These are phyloP conservation scores for Cephalopterus ornatus DNA, from an alignment of 2,113 vertebrate species.

Conservation along the genomic window DNA sequence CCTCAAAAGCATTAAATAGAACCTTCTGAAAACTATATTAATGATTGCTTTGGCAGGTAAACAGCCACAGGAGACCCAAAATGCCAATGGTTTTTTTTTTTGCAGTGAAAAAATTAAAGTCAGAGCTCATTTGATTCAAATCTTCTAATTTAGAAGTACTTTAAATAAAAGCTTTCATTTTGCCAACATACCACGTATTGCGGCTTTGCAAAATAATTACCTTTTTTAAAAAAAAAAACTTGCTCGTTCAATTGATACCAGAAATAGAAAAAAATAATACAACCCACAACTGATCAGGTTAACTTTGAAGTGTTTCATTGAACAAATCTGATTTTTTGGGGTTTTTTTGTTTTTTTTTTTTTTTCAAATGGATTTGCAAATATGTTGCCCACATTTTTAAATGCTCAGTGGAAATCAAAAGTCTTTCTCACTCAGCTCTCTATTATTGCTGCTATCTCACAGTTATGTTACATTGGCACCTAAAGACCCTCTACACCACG, in stretches of 20 bases:
- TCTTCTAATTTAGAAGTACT: background rate
- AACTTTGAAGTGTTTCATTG: background rate
- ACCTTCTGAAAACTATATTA: background rate
- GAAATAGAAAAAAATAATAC: background rate
- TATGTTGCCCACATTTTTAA: background rate
- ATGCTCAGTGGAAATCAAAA: background rate
- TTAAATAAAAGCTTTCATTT: background rate
- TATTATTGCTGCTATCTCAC: background rate
- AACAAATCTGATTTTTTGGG: background rate
- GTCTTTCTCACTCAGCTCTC: background rate
- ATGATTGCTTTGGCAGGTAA: background rate
- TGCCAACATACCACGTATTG: background rate
- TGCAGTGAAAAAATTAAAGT: background rate
- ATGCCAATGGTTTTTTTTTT: background rate
- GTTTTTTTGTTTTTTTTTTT: background rate
- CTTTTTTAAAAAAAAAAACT: background rate
- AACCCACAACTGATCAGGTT: background rate
- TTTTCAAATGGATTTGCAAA: background rate
- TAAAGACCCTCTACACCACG: background rate
- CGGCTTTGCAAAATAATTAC: background rate
- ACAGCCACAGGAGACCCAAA: slow-evolving; percentile 14
- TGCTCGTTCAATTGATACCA: background rate
- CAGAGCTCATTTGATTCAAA: background rate
- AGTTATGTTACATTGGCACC: background rate
- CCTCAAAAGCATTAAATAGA: background rate